These are phyloP conservation scores for Dolichoris vasculosae DNA, from an alignment of 1,140 invertebrate species.

Conservation along the genomic window DNA sequence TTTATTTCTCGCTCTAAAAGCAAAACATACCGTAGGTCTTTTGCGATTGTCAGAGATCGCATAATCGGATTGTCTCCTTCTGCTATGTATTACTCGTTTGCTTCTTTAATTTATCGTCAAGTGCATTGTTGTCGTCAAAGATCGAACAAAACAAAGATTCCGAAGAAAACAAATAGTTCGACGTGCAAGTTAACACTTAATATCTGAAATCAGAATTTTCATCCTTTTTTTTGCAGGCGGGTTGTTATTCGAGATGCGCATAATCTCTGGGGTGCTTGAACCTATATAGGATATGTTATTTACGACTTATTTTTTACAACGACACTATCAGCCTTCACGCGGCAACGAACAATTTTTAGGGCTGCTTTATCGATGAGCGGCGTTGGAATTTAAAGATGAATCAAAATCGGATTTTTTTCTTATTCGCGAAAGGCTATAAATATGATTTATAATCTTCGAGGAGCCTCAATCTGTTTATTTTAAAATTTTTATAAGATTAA, in stretches of 20 bases:
- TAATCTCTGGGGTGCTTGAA: constrained; percentile 10
- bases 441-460: not conserved
- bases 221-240: not conserved
- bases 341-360: not conserved
- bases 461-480: not conserved
- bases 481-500: not conserved
- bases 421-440: not conserved
- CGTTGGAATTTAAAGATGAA: constrained; percentile 8
- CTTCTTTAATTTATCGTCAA: constrained; percentile 2
- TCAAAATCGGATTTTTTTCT: not conserved
- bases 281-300: not conserved
- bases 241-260: constrained; percentile 13
- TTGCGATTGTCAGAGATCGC: not conserved
- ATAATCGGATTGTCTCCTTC: not conserved
- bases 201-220: not conserved
- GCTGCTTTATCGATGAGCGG: not conserved
- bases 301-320: constrained; percentile 9
- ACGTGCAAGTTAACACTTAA: not conserved
- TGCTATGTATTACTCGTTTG: not conserved
- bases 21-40: not conserved
- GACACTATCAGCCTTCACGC: not conserved
- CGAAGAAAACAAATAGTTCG: too few relatives aligned
- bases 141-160: not conserved
- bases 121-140: not conserved
- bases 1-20: not conserved